A percentile compares a stretch with the other conserved stretches of the same genome.
phyloP scores from a whole-genome alignment of 1,140 invertebrate species.

The Drosophila lacteicornis region DNA sequence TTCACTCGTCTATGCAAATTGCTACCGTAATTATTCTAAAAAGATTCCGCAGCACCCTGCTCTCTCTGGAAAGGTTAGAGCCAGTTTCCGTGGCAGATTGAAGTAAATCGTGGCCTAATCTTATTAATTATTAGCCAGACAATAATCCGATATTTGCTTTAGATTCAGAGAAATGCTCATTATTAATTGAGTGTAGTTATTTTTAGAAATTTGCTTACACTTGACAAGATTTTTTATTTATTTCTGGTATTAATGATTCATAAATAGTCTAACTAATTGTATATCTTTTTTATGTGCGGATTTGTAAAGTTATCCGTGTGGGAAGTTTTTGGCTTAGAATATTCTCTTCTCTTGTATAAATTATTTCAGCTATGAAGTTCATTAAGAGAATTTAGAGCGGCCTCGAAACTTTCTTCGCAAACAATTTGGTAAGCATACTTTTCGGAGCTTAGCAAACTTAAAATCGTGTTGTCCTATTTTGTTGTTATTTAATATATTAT shows the following conservation, averaged over 20 bases:
- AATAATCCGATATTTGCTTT: not conserved
- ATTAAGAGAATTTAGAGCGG: not conserved
- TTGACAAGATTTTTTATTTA: not conserved
- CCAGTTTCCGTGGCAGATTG: not conserved
- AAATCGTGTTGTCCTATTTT: not conserved
- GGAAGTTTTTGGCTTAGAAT: not conserved
- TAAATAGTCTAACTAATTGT: too few relatives aligned
- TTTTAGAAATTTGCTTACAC: not conserved
- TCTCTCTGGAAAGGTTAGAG: constrained; percentile 4
- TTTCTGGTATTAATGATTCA: not conserved
- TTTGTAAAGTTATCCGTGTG: not conserved
- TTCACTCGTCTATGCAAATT: constrained; percentile 43
- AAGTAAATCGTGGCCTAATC: constrained; percentile 6
- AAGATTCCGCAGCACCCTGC: not conserved
- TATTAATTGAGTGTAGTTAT: not conserved
- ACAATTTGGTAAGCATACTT: constrained; percentile 5
- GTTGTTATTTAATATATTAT: not conserved
- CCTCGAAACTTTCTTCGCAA: not conserved
- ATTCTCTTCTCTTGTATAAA: too few relatives aligned
- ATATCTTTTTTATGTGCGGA: too few relatives aligned
- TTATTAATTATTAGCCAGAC: not conserved
- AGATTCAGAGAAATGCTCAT: not conserved
- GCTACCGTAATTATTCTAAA: constrained; percentile 48
- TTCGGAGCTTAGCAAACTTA: not conserved
- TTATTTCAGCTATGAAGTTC: too few relatives aligned